Evolutionary conservation across 2,113 vertebrate genomes (phyloP), one percentile per base, ranked within the genome.

Genomic region (Ploceus nigricollis): DNA sequence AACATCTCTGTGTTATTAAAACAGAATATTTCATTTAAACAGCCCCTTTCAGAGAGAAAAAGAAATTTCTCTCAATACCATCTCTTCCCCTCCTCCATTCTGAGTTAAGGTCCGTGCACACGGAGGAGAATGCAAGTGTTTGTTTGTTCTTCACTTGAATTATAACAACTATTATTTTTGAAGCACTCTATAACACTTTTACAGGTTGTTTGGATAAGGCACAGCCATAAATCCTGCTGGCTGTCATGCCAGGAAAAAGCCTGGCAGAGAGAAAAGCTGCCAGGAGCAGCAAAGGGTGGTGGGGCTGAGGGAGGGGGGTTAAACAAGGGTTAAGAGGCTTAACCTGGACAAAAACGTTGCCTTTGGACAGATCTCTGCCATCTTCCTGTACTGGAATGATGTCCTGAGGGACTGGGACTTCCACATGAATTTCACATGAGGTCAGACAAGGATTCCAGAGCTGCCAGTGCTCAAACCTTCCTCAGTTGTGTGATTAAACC

Each of bases 201-300:
- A 93, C 75, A 87, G 79, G 90, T 90, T 92, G 92, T 91, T 95
- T 94, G 92, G 85, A 76, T 88, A 93, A 94, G 70, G 22, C 56
- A 56, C 44, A 68, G 53, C 82, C 76, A 64, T 82, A 87, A 95
- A 96, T 93, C 82, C 84, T 63, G 58, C 50, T 60, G 1, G 40
- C 88, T 92, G 82, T 68, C 88, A 72, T 8, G 2, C 22, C 60
- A 72, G 53, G 28, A 88, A 42, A 92, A 82, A 88, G 75, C 58
- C 27, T 57, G 81, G 58, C 42, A 82, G 58, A 25, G n/a, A 77
- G 78, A 61, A 42, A 65, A 88, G 47, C 47, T 58, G 50, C 58
- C 76, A 51, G 63, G n/a, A 85, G 33, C 16, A 90, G 79, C 37
- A 27, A 17, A 48, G 18, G 25, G 20, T 23, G 13, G 0, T 21